Evolutionary conservation across 2,888 invertebrate genomes (phyloP).

Genomic region (Hetaerina titia): DNA sequence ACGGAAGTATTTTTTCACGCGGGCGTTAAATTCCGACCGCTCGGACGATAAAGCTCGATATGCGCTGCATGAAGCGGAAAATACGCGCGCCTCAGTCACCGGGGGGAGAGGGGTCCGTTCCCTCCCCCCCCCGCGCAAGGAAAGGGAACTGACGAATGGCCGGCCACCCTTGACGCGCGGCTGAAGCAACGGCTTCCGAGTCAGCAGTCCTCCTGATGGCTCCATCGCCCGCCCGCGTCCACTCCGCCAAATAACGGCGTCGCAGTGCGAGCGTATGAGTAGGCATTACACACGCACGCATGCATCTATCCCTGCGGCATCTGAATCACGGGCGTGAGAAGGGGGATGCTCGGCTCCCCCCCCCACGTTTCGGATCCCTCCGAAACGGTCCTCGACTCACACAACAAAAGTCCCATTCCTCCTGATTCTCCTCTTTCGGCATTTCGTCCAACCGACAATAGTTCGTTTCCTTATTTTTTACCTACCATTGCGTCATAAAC

Average conservation of each 20-base stretch:
- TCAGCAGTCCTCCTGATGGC: slow-evolving; percentile 29
- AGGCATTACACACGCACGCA: not conserved
- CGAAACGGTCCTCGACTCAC: not conserved
- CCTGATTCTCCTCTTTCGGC: not conserved
- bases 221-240: not conserved
- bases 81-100: not conserved
- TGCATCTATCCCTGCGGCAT: not conserved
- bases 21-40: slow-evolving; percentile 48
- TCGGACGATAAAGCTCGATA: slow-evolving; percentile 45
- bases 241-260: not conserved
- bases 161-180: not conserved
- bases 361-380: too few relatives aligned
- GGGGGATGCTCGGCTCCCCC: too few relatives aligned
- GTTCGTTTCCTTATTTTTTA: not conserved
- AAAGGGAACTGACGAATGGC: not conserved
- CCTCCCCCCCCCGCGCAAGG: too few relatives aligned
- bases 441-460: not conserved
- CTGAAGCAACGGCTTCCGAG: slow-evolving; percentile 9
- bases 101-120: not conserved
- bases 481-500: not conserved
- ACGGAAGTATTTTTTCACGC: not conserved
- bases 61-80: slow-evolving; percentile 39
- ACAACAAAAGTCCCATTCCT: not conserved
- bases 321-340: not conserved
- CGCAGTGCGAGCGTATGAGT: not conserved